Percentiles rank a stretch among this genome's conserved stretches.
phyloP scores from a whole-genome alignment of 2,888 invertebrate genomes.

The Agrilus cyanescens region DNA sequence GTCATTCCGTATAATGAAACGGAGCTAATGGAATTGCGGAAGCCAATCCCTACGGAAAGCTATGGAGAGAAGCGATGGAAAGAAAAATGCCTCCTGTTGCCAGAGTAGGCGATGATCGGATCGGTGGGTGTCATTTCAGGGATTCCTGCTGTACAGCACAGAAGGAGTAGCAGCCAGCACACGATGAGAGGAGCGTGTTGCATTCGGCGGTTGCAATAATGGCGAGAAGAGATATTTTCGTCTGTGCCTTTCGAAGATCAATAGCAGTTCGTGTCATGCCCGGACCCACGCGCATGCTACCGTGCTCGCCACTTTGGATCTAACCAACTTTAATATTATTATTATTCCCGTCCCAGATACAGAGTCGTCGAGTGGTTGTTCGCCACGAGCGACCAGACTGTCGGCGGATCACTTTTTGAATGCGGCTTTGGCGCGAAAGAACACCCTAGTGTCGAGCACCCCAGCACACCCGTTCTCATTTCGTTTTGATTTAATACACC shows the following conservation, averaged over 20 bases:
- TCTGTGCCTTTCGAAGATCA: conserved; percentile 24
- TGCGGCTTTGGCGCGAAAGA: conserved; percentile 20
- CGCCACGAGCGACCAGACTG: conserved; percentile 16
- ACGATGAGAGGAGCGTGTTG: no score
- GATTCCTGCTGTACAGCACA: no score
- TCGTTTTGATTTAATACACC: no score
- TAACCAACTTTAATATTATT: conserved; percentile 19
- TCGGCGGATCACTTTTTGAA: conserved; percentile 22
- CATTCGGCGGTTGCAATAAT: no score
- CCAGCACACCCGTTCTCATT: neutral
- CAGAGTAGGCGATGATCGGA: no score
- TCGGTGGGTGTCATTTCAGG: no score
- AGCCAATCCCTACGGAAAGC: no score
- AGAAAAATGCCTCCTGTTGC: no score
- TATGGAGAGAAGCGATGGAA: no score
- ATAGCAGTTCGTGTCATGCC: conserved; percentile 28
- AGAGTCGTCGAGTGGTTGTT: conserved; percentile 24
- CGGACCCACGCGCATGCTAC: conserved; percentile 28
- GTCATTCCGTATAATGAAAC: no score
- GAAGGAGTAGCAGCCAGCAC: no score
- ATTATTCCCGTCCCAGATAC: conserved; percentile 26
- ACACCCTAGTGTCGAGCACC: conserved; percentile 2
- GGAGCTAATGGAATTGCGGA: no score
- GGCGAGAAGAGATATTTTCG: conserved; percentile 12
- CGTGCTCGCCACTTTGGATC: conserved; percentile 17